A percentile compares a stretch with the other conserved stretches of the same genome.
Evolutionary conservation across 2,797 vertebrate genomes (phyloP).

Genomic region (Chromobotia macracanthus): DNA sequence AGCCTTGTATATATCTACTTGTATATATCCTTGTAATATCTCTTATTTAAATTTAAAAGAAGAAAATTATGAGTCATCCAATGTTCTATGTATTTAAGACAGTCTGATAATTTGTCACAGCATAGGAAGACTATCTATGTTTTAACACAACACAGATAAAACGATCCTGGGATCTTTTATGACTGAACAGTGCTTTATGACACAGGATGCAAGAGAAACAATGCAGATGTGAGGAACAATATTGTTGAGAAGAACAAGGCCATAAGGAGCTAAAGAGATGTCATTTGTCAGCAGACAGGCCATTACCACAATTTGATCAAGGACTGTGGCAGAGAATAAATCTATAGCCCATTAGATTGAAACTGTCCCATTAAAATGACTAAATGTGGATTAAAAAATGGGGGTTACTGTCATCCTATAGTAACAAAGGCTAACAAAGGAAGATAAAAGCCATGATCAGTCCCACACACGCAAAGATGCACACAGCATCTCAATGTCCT

Average conservation of each 20-base stretch:
- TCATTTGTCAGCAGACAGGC: slow-evolving; percentile 40
- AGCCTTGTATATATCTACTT: too few species aligned
- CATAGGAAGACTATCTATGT: too few species aligned
- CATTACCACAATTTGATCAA: slow-evolving; percentile 64
- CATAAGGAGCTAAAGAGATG: slow-evolving; percentile 30
- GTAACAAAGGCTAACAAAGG: slow-evolving; percentile 47
- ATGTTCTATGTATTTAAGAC: too few species aligned
- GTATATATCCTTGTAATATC: too few species aligned
- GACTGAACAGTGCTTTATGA: slow-evolving; percentile 70
- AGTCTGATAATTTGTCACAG: too few species aligned
- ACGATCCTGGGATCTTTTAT: slow-evolving; percentile 75
- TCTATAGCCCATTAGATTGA: slow-evolving; percentile 48
- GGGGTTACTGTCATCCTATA: slow-evolving; percentile 13
- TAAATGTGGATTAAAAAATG: slow-evolving; percentile 61
- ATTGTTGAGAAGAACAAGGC: slow-evolving; percentile 43
- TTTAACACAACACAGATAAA: too few species aligned
- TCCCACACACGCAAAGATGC: background rate
- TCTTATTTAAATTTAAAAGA: too few species aligned
- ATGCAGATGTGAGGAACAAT: slow-evolving; percentile 64
- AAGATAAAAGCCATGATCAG: slow-evolving; percentile 48
- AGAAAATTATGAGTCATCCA: too few species aligned
- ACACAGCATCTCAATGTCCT: background rate
- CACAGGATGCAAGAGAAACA: slow-evolving; percentile 72
- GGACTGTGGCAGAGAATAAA: slow-evolving; percentile 51
- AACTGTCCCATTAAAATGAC: slow-evolving; percentile 72